Base-by-base conservation (phyloP, 2,888 invertebrate species). In the Leptopilina myrica region DNA sequence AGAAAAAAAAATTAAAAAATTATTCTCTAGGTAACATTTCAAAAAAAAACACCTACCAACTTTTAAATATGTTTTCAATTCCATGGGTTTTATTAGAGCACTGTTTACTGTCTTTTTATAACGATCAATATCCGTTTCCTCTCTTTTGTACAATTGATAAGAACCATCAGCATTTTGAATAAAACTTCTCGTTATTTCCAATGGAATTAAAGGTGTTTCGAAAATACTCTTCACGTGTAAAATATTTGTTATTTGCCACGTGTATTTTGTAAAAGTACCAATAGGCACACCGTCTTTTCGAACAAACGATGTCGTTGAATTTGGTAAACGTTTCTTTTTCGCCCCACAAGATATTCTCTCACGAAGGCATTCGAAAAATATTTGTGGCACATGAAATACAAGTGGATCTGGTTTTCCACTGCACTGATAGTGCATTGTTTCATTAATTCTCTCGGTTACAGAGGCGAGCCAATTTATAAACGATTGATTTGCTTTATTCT, bases 391-490 rank as follows among this genome's bases (percentile, higher is more conserved):
- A 88, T 95, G 95, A 89, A 96, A 96, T 12, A 94, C 94, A 40
- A 96, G 92, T 0, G 95, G 94, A 56, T 95, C 94, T 9, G 95
- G 94, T 86, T 93, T 94, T 79, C 95, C 95, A 87, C 93, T 93
- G 86, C 94, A 94, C 85, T 95, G 95, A 88, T 94, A 95, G 88
- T 95, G 95, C 94, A 96, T 94, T 14, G 95, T 94, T 84, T 95
- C 94, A 91, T 96, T 96, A 77, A 97, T 95, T 40, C 95, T 92
- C 89, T 97, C 96, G 11, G 96, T 96, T 14, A 96, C 95, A 86
- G 95, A 95, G 2, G 95, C 94, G 66, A 96, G 92, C 96, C 97
- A 97, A 75, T 94, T 93, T 11, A 94, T 92, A 90, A 96, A 96
- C 9, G 91, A 89, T 82, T 94, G 90, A 73, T 89, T 91, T 1